Evolutionary conservation across 1,140 invertebrate species (phyloP), one percentile per base, ranked within the genome.

Genomic region (Cherax quadricarinatus): DNA sequence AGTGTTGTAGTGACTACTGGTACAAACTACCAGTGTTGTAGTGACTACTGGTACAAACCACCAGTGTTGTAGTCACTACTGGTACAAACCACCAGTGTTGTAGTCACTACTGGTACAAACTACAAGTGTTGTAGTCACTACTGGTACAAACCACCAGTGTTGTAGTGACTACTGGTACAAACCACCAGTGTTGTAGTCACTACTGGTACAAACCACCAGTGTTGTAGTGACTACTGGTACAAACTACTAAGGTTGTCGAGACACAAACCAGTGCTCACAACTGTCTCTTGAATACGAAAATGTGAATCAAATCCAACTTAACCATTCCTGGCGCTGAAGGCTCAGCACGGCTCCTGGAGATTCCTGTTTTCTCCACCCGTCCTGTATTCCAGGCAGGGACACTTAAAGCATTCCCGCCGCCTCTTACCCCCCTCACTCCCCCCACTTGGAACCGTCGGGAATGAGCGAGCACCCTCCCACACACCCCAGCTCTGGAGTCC

Each of bases 371-470:
- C 70, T n/a, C 30, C 70, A 75, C n/a, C 53, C n/a, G 24, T 6
- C 70, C 6, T 75, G 70, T 75, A 75, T 75, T 75, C 70, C 70
- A 75, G 70, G 70, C 70, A 75, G 70, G 70, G 70, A 30, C 70
- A 75, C 70, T 75, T 75, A 75, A 75, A 75, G 70, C 70, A 75
- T 75, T 75, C 70, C 70, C 70, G 70, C n/a, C 70, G 53, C 53
- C 53, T 14, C 53, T 14, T 14, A 9, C 53, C 53, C 53, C 53
- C 53, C 53, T 57, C 53, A 57, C 53, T 14, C 53, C 53, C 53
- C 53, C 53, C 53, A 7, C 18, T n/a, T 75, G 70, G 70, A 75
- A 75, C 21, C n/a, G 70, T n/a, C 70, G n/a, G 70, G 70, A 75
- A 75, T 75, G 70, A 30, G n/a, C 70, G 70, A 75, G 5, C 70